Evolutionary conservation across 2,797 vertebrate genomes (phyloP).

Genomic region (Streptopelia turtur): DNA sequence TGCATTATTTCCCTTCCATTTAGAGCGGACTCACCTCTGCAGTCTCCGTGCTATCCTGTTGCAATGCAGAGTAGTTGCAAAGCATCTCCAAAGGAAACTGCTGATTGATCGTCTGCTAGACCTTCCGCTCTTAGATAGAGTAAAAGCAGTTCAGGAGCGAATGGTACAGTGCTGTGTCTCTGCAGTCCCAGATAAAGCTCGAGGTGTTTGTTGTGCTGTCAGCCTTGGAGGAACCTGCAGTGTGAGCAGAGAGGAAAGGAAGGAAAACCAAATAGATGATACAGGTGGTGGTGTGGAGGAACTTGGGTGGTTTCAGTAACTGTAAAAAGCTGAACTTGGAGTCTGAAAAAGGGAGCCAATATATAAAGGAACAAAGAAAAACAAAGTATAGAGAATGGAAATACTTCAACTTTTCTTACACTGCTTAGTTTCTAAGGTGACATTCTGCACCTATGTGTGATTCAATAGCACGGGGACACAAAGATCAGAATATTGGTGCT

Average conservation of each 20-base stretch:
- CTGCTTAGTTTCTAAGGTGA: background rate
- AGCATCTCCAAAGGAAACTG: background rate
- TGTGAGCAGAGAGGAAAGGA: background rate
- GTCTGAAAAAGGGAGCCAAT: background rate
- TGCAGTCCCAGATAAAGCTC: background rate
- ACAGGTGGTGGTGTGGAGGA: background rate
- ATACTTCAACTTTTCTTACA: background rate
- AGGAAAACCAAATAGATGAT: background rate
- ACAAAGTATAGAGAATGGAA: background rate
- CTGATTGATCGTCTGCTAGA: background rate
- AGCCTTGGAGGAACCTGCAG: background rate
- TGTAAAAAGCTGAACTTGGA: background rate
- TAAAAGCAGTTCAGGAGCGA: background rate
- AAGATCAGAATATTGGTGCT: background rate
- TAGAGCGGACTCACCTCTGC: background rate
- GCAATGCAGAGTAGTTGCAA: background rate
- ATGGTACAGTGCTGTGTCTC: background rate
- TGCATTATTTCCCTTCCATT: background rate
- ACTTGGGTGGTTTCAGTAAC: background rate
- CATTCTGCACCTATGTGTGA: background rate
- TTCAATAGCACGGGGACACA: background rate
- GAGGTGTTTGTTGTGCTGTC: background rate
- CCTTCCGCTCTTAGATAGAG: background rate
- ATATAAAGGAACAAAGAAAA: background rate
- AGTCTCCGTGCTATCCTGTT: background rate